These are phyloP conservation scores for Leucopsar rothschildi DNA, from an alignment of 2,113 vertebrate genomes.

Conservation along the genomic window DNA sequence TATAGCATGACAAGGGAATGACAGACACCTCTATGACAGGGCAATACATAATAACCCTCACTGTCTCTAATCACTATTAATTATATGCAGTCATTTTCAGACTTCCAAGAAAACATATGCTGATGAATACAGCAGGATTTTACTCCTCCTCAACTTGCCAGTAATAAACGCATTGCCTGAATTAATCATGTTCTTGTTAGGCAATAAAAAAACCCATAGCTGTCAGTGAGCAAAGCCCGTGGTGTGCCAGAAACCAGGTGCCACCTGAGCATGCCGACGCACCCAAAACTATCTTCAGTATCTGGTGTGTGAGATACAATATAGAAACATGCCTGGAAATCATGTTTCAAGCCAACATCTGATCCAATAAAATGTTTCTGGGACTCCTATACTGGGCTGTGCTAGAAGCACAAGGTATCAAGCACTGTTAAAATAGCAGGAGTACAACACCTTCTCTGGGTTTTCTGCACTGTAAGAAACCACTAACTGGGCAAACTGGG, in stretches of 20 bases:
- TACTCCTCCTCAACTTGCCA: neutral
- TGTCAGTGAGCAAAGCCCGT: neutral
- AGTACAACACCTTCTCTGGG: neutral
- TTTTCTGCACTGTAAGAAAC: neutral
- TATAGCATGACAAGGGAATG: neutral
- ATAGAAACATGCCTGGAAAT: neutral
- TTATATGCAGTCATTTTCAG: neutral
- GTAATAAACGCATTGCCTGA: neutral
- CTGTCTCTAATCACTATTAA: neutral
- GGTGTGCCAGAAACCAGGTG: neutral
- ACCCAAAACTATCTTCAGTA: neutral
- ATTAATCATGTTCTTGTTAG: slow-evolving; percentile 26
- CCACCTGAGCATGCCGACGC: neutral
- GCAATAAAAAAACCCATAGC: neutral
- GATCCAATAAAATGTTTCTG: neutral
- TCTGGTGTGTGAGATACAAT: neutral
- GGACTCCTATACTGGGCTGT: neutral
- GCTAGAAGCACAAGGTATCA: neutral
- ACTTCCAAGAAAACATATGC: neutral
- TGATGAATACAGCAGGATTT: neutral
- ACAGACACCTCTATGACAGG: neutral
- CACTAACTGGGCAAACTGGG: neutral
- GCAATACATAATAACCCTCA: neutral
- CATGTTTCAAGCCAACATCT: neutral
- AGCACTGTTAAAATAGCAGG: rapidly evolving